Evolutionary conservation across 1,140 invertebrate species (phyloP).

Genomic region (Drosophila kepulauana): DNA sequence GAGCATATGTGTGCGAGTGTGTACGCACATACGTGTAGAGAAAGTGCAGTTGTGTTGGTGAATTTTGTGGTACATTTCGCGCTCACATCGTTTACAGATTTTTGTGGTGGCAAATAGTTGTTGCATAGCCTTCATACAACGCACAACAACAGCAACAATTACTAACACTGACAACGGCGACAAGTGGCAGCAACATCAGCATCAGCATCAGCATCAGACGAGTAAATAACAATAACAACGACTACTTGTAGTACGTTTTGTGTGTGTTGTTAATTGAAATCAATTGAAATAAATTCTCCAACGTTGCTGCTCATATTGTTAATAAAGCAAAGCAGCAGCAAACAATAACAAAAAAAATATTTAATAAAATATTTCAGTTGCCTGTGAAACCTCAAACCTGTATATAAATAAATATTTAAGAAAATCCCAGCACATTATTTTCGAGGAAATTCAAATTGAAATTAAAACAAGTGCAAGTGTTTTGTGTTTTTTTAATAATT

Average conservation of each 20-base stretch:
- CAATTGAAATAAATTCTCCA: conserved; percentile 81
- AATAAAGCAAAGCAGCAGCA: conserved; percentile 55
- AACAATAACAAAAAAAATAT: conserved; percentile 36
- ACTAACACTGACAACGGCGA: conserved; percentile 50
- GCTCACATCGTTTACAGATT: conserved; percentile 63
- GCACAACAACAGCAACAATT: conserved; percentile 63
- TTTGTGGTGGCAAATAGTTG: conserved; percentile 75
- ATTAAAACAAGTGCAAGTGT: conserved; percentile 33
- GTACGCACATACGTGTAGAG: not conserved
- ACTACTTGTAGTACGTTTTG: conserved; percentile 43
- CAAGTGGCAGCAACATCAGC: conserved; percentile 63
- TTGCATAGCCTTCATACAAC: conserved; percentile 70
- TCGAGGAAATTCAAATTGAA: conserved; percentile 18
- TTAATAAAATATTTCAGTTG: conserved; percentile 34
- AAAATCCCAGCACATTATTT: conserved; percentile 2
- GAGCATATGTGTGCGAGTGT: conserved; percentile 10
- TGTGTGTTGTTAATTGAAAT: conserved; percentile 83
- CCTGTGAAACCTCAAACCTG: conserved; percentile 19
- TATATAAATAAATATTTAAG: not conserved
- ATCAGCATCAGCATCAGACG: conserved; percentile 1
- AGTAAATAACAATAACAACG: conserved; percentile 53
- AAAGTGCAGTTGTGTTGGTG: conserved; percentile 37
- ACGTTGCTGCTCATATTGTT: conserved; percentile 76
- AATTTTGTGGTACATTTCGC: conserved; percentile 74
- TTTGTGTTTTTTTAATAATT: conserved; percentile 12